These are phyloP conservation scores for Cyrtodaria siliqua DNA, from an alignment of 2,888 invertebrate species.

Conservation along the genomic window DNA sequence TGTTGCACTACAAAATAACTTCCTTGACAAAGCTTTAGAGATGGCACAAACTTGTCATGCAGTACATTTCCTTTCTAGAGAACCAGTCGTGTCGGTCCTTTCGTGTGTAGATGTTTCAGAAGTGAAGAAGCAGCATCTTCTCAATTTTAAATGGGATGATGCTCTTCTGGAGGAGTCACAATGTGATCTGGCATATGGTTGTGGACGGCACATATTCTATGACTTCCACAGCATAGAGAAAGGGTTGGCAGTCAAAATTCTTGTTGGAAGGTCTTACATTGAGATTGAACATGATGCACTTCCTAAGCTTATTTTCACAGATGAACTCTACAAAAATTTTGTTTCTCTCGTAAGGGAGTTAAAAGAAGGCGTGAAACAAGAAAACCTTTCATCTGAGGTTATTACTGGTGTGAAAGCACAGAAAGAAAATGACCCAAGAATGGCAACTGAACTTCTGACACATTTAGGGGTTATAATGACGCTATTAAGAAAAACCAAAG, in stretches of 20 bases:
- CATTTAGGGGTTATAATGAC: slow-evolving; percentile 63
- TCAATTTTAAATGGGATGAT: slow-evolving; percentile 36
- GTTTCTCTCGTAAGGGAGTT: slow-evolving; percentile 47
- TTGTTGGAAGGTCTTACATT: slow-evolving; percentile 52
- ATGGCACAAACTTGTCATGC: slow-evolving; percentile 19
- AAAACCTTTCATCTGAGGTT: slow-evolving; percentile 46
- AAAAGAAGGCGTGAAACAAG: slow-evolving; percentile 36
- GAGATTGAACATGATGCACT: slow-evolving; percentile 15
- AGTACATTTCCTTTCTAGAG: slow-evolving; percentile 35
- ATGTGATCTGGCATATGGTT: slow-evolving; percentile 47
- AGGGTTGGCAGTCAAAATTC: slow-evolving; percentile 25
- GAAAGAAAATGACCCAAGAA: slow-evolving; percentile 32
- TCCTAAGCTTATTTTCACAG: slow-evolving; percentile 58
- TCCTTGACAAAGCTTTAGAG: slow-evolving; percentile 45
- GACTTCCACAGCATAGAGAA: slow-evolving; percentile 65
- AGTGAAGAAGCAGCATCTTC: slow-evolving; percentile 5
- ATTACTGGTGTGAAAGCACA: slow-evolving; percentile 33
- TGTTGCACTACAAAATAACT: slow-evolving; percentile 55
- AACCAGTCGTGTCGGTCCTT: slow-evolving; percentile 8
- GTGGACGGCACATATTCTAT: slow-evolving; percentile 49
- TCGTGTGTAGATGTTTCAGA: slow-evolving; percentile 39
- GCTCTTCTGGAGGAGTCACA: slow-evolving; percentile 48
- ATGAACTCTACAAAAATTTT: slow-evolving; percentile 65
- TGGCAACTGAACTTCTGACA: slow-evolving; percentile 51
- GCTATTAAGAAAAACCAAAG: slow-evolving; percentile 63